A percentile compares a stretch with the other conserved stretches of the same genome.
Conservation (phyloP, 2,113 vertebrate genomes). For the Cyanistes caeruleus region DNA sequence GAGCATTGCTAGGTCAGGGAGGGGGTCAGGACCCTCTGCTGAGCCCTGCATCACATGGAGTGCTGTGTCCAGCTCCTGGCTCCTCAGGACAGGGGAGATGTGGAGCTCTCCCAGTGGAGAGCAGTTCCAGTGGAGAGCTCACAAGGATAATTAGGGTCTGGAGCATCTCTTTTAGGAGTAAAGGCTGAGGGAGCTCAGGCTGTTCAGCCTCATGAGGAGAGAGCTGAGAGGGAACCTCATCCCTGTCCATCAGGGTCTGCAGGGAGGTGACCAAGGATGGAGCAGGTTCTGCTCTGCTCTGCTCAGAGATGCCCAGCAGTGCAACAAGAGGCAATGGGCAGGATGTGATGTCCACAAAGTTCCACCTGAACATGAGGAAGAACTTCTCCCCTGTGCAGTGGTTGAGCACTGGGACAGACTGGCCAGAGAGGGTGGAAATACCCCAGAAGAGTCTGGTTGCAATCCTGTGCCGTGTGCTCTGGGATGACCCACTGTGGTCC, state of each 20-base stretch:
- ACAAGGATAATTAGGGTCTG: too few species aligned
- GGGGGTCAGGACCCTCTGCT: not conserved
- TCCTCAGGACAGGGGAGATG: accelerated
- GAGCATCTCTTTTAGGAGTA: accelerated
- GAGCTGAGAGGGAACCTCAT: accelerated
- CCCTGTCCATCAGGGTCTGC: not conserved
- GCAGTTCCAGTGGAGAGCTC: not conserved
- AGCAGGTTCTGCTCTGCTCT: too few species aligned
- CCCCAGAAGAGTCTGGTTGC: not conserved
- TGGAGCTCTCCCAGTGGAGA: too few species aligned
- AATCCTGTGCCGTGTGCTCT: not conserved
- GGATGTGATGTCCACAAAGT: accelerated
- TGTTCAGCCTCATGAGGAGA: not conserved
- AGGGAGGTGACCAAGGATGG: not conserved
- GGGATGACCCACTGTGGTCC: too few species aligned
- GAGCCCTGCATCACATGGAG: accelerated
- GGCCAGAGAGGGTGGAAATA: too few species aligned
- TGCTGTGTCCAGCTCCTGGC: too few species aligned
- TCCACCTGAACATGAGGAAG: too few species aligned
- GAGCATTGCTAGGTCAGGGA: too few species aligned
- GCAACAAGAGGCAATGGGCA: accelerated
- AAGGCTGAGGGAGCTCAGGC: not conserved
- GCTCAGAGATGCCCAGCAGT: accelerated
- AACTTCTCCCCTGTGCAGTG: not conserved
- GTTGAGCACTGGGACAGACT: not conserved